A percentile compares a stretch with the other conserved stretches of the same genome.
These are phyloP conservation scores for Patiria miniata DNA, from an alignment of 35 echinoderm and acorn worm genomes.

Conservation along the genomic window DNA sequence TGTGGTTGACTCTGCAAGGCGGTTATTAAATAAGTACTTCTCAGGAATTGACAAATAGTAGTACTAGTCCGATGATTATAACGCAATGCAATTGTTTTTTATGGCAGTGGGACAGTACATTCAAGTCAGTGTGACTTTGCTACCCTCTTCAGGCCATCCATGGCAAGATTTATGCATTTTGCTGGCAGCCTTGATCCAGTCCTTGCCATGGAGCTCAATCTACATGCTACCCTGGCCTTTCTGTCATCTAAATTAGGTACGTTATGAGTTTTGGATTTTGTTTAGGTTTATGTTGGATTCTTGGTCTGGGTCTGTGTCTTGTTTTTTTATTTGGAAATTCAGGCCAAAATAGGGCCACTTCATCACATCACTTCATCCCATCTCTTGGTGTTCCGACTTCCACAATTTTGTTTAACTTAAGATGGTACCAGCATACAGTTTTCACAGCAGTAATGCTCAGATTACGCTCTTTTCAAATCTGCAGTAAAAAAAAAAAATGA, in stretches of 20 bases:
- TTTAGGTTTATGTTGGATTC: background rate
- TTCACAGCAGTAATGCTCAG: too few species aligned
- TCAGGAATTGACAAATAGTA: too few species aligned
- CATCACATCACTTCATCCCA: too few species aligned
- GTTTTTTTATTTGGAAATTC: background rate
- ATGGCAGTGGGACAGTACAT: constrained; percentile 64
- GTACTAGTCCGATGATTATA: too few species aligned
- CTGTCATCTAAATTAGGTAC: constrained; percentile 57
- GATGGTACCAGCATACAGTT: too few species aligned
- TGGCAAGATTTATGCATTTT: constrained; percentile 29
- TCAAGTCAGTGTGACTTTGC: constrained; percentile 71
- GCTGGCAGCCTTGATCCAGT: constrained; percentile 51
- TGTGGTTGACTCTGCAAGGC: too few species aligned
- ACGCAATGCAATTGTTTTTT: background rate
- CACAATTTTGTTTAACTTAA: background rate
- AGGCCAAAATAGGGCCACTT: too few species aligned
- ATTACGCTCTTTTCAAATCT: too few species aligned
- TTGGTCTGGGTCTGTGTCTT: background rate
- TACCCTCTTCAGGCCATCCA: constrained; percentile 21
- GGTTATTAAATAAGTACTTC: too few species aligned
- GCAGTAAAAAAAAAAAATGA: too few species aligned
- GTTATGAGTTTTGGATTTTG: background rate
- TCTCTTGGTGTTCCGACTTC: too few species aligned
- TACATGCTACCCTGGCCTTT: constrained; percentile 57
- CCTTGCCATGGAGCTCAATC: constrained; percentile 68